Evolutionary conservation across 2,888 invertebrate genomes (phyloP), one percentile per base, ranked within the genome.

Genomic region (Xanthorhoe spadicearia): DNA sequence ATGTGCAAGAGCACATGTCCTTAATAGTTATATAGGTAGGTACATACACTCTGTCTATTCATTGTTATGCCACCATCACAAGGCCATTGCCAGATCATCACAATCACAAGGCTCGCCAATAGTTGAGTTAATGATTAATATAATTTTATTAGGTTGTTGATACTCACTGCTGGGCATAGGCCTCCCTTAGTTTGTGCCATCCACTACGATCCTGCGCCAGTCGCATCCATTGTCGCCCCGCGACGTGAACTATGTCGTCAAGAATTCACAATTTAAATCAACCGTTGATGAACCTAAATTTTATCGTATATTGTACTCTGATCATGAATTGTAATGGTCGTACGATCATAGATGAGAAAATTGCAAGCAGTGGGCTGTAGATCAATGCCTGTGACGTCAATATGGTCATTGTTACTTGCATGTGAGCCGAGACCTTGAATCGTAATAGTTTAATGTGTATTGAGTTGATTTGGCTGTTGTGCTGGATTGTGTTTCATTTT

Each of bases 301-400:
- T 19, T 38, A 10, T 15, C 28, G 17, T 18, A 43, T 49, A 54
- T 54, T 61, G 23, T 56, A 28, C 17, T 23, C 19, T 9, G 8
- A 13, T 28, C n/a, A 15, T 19, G 59, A 57, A 50, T 58, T 63
- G 51, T 66, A 58, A 64, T 56, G 28, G 55, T 64, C 53, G 51
- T 61, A 46, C 49, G 55, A 67, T 64, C 66, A 72, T 75, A 74
- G 72, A 77, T 73, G 68, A 74, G 72, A 77, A 76, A 77, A 81
- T 80, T 82, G 77, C 72, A 69, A 70, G 71, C 60, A 77, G 71
- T 76, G 71, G 65, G 69, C 68, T 72, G 79, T 80, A 81, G 80
- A 83, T 84, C 83, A 85, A 77, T 80, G 69, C 69, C 68, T 76
- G 77, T 84, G 82, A 87, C 83, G 83, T 83, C 81, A 82, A 80